Evolutionary conservation across 2,113 vertebrate species (phyloP).

Genomic region (Callocephalon fimbriatum): DNA sequence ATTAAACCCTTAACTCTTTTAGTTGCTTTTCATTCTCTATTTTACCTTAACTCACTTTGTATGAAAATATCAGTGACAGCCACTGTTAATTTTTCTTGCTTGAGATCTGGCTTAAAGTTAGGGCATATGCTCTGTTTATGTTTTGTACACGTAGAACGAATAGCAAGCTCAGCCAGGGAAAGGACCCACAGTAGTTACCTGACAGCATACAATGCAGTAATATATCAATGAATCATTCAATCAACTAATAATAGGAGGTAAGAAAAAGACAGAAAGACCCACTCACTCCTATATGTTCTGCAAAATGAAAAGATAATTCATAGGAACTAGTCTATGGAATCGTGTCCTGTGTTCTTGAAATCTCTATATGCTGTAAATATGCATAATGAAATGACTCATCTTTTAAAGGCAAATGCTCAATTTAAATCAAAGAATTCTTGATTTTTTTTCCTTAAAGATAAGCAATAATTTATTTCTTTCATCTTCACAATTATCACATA

Average conservation of each 20-base stretch:
- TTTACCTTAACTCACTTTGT: neutral
- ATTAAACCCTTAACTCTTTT: neutral
- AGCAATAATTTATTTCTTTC: slow-evolving; percentile 93
- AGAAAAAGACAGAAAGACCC: neutral
- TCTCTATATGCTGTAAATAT: slow-evolving; percentile 1
- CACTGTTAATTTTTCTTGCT: neutral
- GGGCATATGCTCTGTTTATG: neutral
- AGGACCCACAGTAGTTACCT: neutral
- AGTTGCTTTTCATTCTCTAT: neutral
- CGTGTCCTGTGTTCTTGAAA: neutral
- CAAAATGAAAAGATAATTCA: neutral
- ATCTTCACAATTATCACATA: slow-evolving; percentile 92
- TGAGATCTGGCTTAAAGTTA: neutral
- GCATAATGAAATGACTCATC: neutral
- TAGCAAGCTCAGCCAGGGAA: neutral
- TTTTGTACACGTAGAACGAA: neutral
- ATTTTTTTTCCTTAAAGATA: slow-evolving; percentile 72
- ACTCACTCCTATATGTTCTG: neutral
- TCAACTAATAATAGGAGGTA: neutral
- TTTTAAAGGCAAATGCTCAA: slow-evolving; percentile 43
- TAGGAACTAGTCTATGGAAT: neutral
- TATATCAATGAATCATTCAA: neutral
- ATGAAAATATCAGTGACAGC: neutral
- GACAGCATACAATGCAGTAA: neutral
- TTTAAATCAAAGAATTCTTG: slow-evolving; percentile 71